Conservation (phyloP, 2,888 invertebrate species). For the Acrobasis repandana region DNA sequence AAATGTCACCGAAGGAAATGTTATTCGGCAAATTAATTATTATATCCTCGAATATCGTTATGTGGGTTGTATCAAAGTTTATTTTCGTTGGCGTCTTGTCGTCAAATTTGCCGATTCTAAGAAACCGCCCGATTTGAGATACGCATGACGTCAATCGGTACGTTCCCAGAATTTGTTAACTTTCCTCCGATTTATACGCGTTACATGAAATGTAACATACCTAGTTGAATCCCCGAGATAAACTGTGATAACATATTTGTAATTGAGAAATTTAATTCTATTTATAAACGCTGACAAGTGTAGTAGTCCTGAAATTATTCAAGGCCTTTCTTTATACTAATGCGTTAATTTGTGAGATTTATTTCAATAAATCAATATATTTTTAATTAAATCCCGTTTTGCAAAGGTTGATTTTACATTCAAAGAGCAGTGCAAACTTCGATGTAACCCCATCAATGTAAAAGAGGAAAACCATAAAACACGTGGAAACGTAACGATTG, state of each 20-base stretch:
- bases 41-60: slow-evolving; percentile 14
- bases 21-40: slow-evolving; percentile 15
- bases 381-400: no score
- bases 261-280: no score
- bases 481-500: no score
- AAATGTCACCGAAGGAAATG: background rate
- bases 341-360: no score
- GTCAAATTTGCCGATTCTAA: slow-evolving; percentile 54
- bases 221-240: background rate
- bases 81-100: slow-evolving; percentile 53
- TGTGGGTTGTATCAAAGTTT: slow-evolving; percentile 36
- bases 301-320: no score
- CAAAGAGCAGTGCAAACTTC: no score
- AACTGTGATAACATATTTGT: background rate
- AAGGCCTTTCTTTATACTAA: no score
- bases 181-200: background rate
- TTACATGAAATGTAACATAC: background rate
- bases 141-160: slow-evolving; percentile 65
- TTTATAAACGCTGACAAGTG: no score
- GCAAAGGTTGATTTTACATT: no score
- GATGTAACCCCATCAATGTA: no score
- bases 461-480: no score
- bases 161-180: slow-evolving; percentile 47
- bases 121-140: slow-evolving; percentile 43
- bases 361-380: no score